Percentiles rank a stretch among this genome's conserved stretches.
These are phyloP conservation scores for Brachionus koreanus DNA, from an alignment of 1,140 invertebrate species.

Conservation along the genomic window DNA sequence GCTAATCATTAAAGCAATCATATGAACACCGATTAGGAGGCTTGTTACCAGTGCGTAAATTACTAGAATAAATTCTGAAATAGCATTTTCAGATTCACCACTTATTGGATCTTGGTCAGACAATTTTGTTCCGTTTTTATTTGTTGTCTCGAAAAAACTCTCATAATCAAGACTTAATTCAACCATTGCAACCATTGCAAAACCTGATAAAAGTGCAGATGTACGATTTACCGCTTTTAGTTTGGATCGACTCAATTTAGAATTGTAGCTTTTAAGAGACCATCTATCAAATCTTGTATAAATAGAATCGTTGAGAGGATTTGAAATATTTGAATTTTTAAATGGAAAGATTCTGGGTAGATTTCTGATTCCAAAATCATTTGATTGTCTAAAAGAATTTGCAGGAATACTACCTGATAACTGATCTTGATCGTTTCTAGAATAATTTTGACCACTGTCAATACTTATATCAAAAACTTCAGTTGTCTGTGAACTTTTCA, in stretches of 20 bases:
- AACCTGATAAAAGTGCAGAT: constrained; percentile 46
- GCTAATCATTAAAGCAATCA: constrained; percentile 46
- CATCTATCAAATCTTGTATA: background rate
- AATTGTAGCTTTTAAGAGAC: background rate
- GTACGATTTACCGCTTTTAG: constrained; percentile 46
- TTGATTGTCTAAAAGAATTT: background rate
- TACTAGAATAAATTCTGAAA: background rate
- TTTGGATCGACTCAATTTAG: constrained; percentile 45
- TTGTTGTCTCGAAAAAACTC: constrained; percentile 11
- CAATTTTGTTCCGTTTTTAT: background rate
- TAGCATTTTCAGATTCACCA: background rate
- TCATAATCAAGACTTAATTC: constrained; percentile 12
- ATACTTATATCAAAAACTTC: background rate
- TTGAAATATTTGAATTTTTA: background rate
- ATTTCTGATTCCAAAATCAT: background rate
- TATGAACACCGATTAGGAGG: constrained; percentile 46
- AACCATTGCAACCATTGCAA: constrained; percentile 47
- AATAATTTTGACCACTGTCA: background rate
- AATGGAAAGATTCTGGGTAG: background rate
- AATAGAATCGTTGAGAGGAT: background rate
- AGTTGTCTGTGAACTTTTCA: background rate
- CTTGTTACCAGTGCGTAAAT: constrained; percentile 44
- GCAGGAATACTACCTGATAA: background rate
- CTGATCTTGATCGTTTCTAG: background rate
- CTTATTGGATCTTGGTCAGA: background rate